Percentiles rank a stretch among this genome's conserved stretches.
These are phyloP conservation scores for Drosophila melanosoma DNA, from an alignment of 2,888 invertebrate genomes.

Conservation along the genomic window DNA sequence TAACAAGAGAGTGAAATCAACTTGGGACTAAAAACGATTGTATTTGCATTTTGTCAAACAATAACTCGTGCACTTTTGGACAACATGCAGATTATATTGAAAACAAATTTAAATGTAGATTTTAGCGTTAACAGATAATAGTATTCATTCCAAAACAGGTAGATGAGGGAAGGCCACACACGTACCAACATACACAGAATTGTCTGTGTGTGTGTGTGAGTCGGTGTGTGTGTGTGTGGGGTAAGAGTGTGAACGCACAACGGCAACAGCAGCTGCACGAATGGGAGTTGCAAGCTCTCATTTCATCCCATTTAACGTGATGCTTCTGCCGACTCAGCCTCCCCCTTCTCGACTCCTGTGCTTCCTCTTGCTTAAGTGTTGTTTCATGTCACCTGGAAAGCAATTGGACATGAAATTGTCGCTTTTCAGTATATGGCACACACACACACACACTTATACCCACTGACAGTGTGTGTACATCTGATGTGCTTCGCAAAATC, in stretches of 20 bases:
- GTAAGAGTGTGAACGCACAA: constrained; percentile 31
- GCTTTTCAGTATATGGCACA: constrained; percentile 72
- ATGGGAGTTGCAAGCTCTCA: constrained; percentile 53
- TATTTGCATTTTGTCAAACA: constrained; percentile 59
- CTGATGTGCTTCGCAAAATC: constrained; percentile 61
- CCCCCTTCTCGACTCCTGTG: constrained; percentile 29
- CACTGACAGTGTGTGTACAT: constrained; percentile 20
- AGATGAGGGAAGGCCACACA: constrained; percentile 28
- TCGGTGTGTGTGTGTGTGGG: constrained; percentile 3
- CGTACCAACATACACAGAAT: constrained; percentile 16
- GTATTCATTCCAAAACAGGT: constrained; percentile 61
- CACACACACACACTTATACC: constrained; percentile 35
- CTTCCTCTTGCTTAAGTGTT: constrained; percentile 84
- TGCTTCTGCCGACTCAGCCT: constrained; percentile 13
- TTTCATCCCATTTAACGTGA: constrained; percentile 17
- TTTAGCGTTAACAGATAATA: constrained; percentile 70
- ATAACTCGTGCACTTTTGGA: constrained; percentile 63
- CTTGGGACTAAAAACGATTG: constrained; percentile 30
- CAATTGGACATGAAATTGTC: constrained; percentile 85
- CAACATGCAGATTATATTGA: constrained; percentile 81
- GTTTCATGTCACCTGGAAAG: constrained; percentile 86
- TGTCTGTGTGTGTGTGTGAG: not conserved
- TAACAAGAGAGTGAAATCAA: constrained; percentile 8
- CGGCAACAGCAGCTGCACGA: constrained; percentile 52
- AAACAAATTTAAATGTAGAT: constrained; percentile 82